A percentile compares a stretch with the other conserved stretches of the same genome.
Conservation (phyloP, 2,113 vertebrate species). For the Cheilinus undulatus region DNA sequence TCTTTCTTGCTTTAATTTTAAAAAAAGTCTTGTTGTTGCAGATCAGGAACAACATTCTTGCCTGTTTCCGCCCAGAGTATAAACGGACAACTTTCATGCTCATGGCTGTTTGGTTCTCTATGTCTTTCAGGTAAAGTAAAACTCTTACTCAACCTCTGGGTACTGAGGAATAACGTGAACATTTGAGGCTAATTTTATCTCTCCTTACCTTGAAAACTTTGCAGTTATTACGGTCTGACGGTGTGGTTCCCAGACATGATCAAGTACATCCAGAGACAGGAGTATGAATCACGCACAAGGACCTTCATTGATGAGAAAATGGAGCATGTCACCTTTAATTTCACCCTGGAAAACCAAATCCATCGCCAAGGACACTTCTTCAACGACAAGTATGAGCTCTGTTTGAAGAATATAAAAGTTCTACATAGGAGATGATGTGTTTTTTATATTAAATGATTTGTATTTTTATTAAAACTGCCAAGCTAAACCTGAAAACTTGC, state of each 20-base stretch:
- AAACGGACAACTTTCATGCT: slow-evolving; percentile 94
- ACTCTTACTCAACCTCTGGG: not conserved
- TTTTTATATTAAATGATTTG: not conserved
- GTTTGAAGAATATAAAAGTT: not conserved
- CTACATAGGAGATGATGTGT: no score
- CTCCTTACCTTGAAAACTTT: not conserved
- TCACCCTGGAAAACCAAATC: slow-evolving; percentile 97
- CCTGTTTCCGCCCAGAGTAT: slow-evolving; percentile 91
- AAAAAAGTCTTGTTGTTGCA: slow-evolving; percentile 45
- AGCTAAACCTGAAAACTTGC: no score
- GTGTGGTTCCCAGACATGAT: slow-evolving; percentile 99
- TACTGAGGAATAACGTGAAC: fast-evolving
- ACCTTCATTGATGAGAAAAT: slow-evolving; percentile 90
- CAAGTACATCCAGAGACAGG: slow-evolving; percentile 94
- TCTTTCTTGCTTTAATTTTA: no score
- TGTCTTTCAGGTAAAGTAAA: slow-evolving; percentile 95
- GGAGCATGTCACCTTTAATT: slow-evolving; percentile 95
- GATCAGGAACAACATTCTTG: slow-evolving; percentile 92
- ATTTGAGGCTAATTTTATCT: not conserved
- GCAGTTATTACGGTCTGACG: slow-evolving; percentile 95
- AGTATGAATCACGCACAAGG: slow-evolving; percentile 91
- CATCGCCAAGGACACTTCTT: slow-evolving; percentile 93
- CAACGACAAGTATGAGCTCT: slow-evolving; percentile 91
- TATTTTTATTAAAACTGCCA: no score
- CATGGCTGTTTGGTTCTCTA: slow-evolving; percentile 98